These are phyloP conservation scores for Rhodophaea formosa DNA, from an alignment of 2,888 invertebrate genomes.

Conservation along the genomic window DNA sequence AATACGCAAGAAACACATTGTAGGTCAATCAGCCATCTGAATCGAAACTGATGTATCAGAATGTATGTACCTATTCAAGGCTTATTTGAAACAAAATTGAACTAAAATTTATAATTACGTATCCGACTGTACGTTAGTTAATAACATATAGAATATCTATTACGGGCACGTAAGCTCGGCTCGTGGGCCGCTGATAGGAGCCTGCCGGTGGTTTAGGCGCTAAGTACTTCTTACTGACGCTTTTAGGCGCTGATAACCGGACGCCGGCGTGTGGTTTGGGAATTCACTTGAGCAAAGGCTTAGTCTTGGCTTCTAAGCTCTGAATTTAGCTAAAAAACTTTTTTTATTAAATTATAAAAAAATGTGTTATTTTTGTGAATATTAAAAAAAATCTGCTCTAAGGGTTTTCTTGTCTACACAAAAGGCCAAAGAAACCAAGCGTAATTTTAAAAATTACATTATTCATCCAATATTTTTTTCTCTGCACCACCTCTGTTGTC, in stretches of 20 bases:
- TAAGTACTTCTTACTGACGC: conserved; percentile 54
- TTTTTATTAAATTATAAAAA: not conserved
- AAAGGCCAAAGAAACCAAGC: too few species aligned
- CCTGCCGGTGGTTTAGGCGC: conserved; percentile 47
- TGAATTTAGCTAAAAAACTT: conserved; percentile 11
- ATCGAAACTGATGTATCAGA: too few species aligned
- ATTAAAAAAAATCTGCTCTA: too few species aligned
- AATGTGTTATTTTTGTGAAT: too few species aligned
- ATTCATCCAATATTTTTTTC: too few species aligned
- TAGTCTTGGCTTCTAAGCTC: conserved; percentile 6
- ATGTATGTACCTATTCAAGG: too few species aligned
- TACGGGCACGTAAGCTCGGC: conserved; percentile 36
- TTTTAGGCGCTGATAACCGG: conserved; percentile 30
- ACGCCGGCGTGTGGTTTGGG: conserved; percentile 12
- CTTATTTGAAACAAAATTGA: not conserved
- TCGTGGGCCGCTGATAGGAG: conserved; percentile 45
- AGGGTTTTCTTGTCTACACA: too few species aligned
- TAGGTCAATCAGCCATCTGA: too few species aligned
- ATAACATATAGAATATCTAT: conserved; percentile 35
- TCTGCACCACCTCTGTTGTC: too few species aligned
- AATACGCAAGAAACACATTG: too few species aligned
- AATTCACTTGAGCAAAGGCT: conserved; percentile 12
- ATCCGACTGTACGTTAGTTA: conserved; percentile 2
- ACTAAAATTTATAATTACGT: not conserved
- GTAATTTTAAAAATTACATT: too few species aligned